Percentiles rank a stretch among this genome's conserved stretches.
phyloP scores from a whole-genome alignment of 2,888 invertebrate species.

The Hirudinaria manillensis region DNA sequence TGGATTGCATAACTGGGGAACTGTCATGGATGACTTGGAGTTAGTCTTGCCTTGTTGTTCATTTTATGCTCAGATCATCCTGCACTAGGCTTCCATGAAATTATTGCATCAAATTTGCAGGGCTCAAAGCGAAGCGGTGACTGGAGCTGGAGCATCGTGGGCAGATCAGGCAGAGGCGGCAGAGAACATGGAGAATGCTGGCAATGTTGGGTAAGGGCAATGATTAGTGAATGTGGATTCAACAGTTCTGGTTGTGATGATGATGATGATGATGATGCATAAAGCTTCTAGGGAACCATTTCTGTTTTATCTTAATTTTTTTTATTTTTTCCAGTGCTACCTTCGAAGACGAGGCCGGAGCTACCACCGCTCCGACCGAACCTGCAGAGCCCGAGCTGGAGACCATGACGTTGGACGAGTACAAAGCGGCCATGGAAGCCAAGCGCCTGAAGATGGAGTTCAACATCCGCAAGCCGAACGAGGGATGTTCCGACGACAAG shows the following conservation, averaged over 20 bases:
- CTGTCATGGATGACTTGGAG: slow-evolving; percentile 82
- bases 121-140: slow-evolving; percentile 16
- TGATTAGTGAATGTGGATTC: neutral
- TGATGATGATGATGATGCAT: neutral
- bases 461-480: slow-evolving; percentile 76
- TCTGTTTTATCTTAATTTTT: neutral
- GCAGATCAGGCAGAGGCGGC: slow-evolving; percentile 26
- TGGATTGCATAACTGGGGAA: slow-evolving; percentile 93
- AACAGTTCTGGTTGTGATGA: neutral
- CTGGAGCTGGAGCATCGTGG: slow-evolving; percentile 20
- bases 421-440: slow-evolving; percentile 75
- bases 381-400: slow-evolving; percentile 57
- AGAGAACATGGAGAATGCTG: slow-evolving; percentile 22
- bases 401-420: slow-evolving; percentile 87
- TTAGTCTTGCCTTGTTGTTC: slow-evolving; percentile 53
- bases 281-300: neutral
- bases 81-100: neutral
- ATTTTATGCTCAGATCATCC: neutral
- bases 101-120: neutral
- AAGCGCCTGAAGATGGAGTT: slow-evolving; percentile 67
- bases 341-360: neutral
- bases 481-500: slow-evolving; percentile 70
- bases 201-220: neutral
- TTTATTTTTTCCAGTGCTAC: neutral
- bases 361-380: slow-evolving; percentile 58